Evolutionary conservation across 2,888 invertebrate species (phyloP).

Genomic region (Tetranychus piercei): DNA sequence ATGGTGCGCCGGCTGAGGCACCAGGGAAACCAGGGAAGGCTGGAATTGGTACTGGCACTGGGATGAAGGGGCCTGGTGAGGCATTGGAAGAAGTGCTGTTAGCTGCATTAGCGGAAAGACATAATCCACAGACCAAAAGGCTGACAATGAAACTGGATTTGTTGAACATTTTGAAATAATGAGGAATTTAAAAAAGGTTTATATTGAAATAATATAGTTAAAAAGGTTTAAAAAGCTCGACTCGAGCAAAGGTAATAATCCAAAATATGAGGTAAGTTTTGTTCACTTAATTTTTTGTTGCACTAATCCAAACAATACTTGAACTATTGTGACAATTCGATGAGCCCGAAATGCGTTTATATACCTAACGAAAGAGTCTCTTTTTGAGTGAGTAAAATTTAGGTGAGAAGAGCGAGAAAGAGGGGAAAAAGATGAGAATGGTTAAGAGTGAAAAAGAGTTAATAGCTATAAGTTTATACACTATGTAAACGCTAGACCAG

Average conservation of each 20-base stretch:
- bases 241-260: no score
- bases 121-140: slow-evolving; percentile 1
- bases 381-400: neutral
- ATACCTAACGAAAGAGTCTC: neutral
- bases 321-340: neutral
- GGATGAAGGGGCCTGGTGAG: slow-evolving; percentile 1
- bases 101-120: neutral
- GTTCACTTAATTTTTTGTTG: neutral
- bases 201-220: neutral
- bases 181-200: neutral
- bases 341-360: neutral
- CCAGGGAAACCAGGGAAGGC: slow-evolving; percentile 8
- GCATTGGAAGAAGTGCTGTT: neutral
- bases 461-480: neutral
- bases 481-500: neutral
- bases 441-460: neutral
- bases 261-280: no score
- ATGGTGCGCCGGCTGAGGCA: neutral
- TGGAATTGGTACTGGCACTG: slow-evolving; percentile 8
- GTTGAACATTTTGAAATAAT: neutral
- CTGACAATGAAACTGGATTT: neutral
- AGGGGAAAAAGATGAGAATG: neutral
- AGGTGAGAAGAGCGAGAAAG: neutral
- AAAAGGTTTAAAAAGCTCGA: no score
- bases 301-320: neutral